A percentile compares a stretch with the other conserved stretches of the same genome.
Evolutionary conservation across 2,113 vertebrate genomes (phyloP).

Genomic region (Pontoporia blainvillei): DNA sequence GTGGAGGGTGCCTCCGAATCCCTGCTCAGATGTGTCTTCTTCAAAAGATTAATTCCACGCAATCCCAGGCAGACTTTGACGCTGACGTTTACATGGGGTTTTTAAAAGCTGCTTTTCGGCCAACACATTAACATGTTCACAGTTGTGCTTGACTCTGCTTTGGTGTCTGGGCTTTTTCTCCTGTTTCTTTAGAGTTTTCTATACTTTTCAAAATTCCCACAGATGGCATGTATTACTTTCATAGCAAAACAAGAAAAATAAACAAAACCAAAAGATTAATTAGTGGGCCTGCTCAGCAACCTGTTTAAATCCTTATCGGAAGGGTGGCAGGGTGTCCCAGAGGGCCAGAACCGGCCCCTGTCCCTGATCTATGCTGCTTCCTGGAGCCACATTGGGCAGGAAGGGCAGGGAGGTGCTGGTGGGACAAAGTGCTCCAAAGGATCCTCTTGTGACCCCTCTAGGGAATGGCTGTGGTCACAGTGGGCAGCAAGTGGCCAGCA

Average conservation of each 20-base stretch:
- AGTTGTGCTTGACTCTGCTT: neutral
- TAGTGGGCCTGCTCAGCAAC: neutral
- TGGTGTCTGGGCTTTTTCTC: neutral
- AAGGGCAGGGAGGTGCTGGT: neutral
- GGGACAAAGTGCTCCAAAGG: neutral
- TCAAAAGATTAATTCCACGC: neutral
- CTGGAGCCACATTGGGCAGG: neutral
- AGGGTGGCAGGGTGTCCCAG: neutral
- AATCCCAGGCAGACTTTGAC: slow-evolving; percentile 16
- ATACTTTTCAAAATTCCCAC: neutral
- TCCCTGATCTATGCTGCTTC: neutral
- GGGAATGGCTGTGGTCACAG: neutral
- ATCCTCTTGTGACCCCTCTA: neutral
- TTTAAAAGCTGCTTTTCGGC: neutral
- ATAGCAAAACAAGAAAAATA: slow-evolving; percentile 10
- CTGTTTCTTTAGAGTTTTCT: neutral
- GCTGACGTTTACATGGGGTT: neutral
- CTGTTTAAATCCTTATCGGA: slow-evolving; percentile 49
- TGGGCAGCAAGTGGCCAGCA: neutral
- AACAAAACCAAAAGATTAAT: slow-evolving; percentile 48
- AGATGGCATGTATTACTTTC: slow-evolving; percentile 41
- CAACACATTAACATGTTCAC: neutral
- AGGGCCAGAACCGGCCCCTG: neutral
- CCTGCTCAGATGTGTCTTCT: slow-evolving; percentile 26
- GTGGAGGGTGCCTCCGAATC: neutral